Evolutionary conservation across 2,797 vertebrate species (phyloP).

Genomic region (Tangara arthus): DNA sequence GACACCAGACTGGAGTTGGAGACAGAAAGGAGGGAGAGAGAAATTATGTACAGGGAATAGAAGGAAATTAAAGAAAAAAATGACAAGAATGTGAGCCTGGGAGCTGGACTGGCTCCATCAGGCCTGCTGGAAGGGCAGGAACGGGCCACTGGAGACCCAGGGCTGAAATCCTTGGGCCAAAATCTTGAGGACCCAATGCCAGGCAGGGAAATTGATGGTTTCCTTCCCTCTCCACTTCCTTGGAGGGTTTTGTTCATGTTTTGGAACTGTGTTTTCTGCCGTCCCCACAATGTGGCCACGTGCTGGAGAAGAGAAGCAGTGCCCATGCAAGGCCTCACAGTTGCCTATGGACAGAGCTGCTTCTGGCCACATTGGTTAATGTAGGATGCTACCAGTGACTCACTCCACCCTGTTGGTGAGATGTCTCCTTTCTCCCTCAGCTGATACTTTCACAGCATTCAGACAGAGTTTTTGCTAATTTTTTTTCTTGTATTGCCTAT

Average conservation of each 20-base stretch:
- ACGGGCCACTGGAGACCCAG: neutral
- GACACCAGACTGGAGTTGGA: neutral
- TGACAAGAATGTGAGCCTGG: constrained; percentile 39
- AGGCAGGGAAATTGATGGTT: neutral
- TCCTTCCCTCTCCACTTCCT: neutral
- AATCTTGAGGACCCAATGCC: neutral
- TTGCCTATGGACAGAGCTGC: neutral
- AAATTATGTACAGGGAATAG: constrained; percentile 33
- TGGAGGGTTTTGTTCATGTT: neutral
- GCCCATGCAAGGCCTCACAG: accelerated
- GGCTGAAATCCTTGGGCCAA: neutral
- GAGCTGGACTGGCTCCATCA: neutral
- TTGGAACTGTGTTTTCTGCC: neutral
- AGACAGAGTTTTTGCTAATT: neutral
- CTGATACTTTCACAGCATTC: neutral
- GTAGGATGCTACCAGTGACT: neutral
- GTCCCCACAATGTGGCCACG: accelerated
- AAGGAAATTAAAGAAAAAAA: constrained; percentile 59
- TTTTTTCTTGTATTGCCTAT: neutral
- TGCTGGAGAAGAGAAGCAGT: neutral
- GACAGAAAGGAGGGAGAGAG: constrained; percentile 17
- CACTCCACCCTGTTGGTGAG: neutral
- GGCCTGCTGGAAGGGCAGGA: neutral
- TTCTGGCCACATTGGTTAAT: neutral
- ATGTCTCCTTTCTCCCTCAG: neutral